Evolutionary conservation across 1,140 invertebrate genomes (phyloP).

Genomic region (Drosophila tristis): DNA sequence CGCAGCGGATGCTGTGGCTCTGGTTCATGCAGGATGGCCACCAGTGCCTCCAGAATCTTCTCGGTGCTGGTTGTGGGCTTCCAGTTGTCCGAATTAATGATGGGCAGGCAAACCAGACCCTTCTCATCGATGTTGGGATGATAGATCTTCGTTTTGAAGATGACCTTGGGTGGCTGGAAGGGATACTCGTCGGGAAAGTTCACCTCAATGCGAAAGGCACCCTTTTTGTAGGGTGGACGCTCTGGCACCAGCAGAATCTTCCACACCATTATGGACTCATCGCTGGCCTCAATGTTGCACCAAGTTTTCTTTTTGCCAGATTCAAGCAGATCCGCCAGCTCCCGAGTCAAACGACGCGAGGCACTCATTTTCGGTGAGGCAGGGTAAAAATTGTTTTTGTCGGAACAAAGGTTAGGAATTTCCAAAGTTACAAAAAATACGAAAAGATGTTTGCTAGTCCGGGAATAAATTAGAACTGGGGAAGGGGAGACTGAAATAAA

Average conservation of each 20-base stretch:
- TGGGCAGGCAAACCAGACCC: conserved; percentile 98
- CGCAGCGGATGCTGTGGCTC: conserved; percentile 99
- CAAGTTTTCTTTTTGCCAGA: conserved; percentile 90
- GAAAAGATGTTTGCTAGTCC: not conserved
- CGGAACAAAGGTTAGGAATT: conserved; percentile 18
- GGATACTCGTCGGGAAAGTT: conserved; percentile 99
- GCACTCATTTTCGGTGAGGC: conserved; percentile 86
- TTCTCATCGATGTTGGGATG: conserved; percentile 99
- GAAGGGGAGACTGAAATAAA: no score
- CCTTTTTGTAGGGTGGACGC: conserved; percentile 98
- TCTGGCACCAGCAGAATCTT: conserved; percentile 97
- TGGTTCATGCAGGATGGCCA: conserved; percentile 98
- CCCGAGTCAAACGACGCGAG: conserved; percentile 90
- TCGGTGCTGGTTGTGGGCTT: conserved; percentile 99
- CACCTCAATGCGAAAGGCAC: conserved; percentile 98
- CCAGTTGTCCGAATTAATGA: conserved; percentile 99
- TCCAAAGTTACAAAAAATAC: conserved; percentile 10
- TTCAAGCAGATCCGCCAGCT: conserved; percentile 93
- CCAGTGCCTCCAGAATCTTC: conserved; percentile 98
- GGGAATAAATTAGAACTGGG: no score
- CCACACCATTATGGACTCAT: conserved; percentile 96
- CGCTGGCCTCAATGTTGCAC: conserved; percentile 95
- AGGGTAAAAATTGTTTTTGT: not conserved
- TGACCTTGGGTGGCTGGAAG: conserved; percentile 99
- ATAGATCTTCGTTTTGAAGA: conserved; percentile 99